phyloP scores from a whole-genome alignment of 2,113 vertebrate genomes.

The Riparia riparia region DNA sequence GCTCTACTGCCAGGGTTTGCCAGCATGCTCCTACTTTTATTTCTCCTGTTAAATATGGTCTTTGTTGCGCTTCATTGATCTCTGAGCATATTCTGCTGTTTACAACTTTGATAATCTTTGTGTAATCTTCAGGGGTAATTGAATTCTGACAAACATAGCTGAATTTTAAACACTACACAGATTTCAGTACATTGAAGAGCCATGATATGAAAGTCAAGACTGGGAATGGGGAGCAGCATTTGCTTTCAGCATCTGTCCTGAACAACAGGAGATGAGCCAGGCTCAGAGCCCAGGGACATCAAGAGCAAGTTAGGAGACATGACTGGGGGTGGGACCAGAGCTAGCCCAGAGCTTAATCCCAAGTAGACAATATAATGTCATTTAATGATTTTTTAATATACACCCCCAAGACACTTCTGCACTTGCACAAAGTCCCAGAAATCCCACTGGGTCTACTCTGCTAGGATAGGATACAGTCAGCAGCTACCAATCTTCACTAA shows the following conservation, averaged over 20 bases:
- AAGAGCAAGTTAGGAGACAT: neutral
- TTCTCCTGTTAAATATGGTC: constrained; percentile 75
- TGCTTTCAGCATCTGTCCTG: neutral
- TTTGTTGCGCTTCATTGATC: constrained; percentile 75
- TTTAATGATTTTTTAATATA: neutral
- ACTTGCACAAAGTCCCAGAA: neutral
- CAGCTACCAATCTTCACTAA: constrained; percentile 6
- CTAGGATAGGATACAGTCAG: neutral
- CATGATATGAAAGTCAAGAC: constrained; percentile 8
- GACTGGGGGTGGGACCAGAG: neutral
- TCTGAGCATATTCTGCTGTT: constrained; percentile 77
- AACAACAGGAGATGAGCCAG: neutral
- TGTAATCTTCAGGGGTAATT: constrained; percentile 78
- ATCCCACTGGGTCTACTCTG: neutral
- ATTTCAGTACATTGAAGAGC: neutral
- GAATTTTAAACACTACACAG: constrained; percentile 58
- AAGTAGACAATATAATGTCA: neutral
- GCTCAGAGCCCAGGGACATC: neutral
- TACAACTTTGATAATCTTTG: constrained; percentile 80
- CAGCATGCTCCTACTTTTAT: constrained; percentile 62
- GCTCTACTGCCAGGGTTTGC: constrained; percentile 50
- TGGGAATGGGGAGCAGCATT: neutral
- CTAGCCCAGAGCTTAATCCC: neutral
- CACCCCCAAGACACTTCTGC: neutral
- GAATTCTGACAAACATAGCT: constrained; percentile 63